Evolutionary conservation across 2,888 invertebrate genomes (phyloP), one percentile per base, ranked within the genome.

Genomic region (Furcula furcula): DNA sequence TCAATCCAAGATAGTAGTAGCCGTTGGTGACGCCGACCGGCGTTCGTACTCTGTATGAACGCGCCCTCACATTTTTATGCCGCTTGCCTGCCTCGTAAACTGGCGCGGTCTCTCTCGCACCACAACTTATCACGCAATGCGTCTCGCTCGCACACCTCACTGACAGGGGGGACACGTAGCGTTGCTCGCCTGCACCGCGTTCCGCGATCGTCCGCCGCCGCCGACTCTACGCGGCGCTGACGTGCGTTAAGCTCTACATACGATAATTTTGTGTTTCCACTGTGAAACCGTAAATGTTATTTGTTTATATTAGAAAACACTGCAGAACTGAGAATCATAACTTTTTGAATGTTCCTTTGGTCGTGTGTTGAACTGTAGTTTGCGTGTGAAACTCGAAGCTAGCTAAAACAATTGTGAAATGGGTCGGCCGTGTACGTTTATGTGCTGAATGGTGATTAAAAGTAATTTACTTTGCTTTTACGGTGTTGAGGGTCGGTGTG

Each of bases 381-480:
- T 69, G 67, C 68, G 59, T 74, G 79, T 76, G 66, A 64, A 57
- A 58, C 65, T 55, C 46, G 60, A 62, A 59, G 57, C 58, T 53
- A 63, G n/a, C 50, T 34, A 57, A 74, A 72, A 64, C 70, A 65
- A 64, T 75, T 72, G 79, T 76, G 71, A 73, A 82, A 77, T 79
- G 71, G 55, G 68, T 75, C 67, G 75, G 64, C 77, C 72, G 77
- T 77, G 80, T 77, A 73, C 77, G 66, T 81, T 77, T 78, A 69
- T 78, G 81, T 83, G 83, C 74, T 80, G 80, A 81, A 82, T 84
- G 78, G 86, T 88, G 86, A 84, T 83, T 82, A 84, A 73, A 81
- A 78, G 81, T 81, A 86, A 85, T 85, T 86, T 80, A 76, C 76
- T 80, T 79, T 70, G 78, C 76, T 78, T 85, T 84, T 81, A 82